Percentiles rank a stretch among this genome's conserved stretches.
Conservation (phyloP, 1,140 invertebrate genomes). For the Neodiprion fabricii region DNA sequence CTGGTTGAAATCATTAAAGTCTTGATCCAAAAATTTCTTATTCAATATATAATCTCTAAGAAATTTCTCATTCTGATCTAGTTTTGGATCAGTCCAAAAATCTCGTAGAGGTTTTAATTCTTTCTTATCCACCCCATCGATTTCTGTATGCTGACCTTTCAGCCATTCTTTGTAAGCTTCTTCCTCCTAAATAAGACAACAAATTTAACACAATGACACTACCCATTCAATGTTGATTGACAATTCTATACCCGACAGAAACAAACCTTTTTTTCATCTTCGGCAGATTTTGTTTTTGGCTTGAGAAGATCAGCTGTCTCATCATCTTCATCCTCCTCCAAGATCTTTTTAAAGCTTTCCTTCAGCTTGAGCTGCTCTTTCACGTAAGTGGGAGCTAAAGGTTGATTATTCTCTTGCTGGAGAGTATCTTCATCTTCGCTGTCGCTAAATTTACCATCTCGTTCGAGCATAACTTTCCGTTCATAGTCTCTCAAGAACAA, state of each 20-base stretch:
- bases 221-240: constrained; percentile 22
- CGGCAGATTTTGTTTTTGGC: constrained; percentile 67
- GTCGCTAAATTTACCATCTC: constrained; percentile 67
- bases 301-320: constrained; percentile 64
- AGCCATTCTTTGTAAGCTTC: constrained; percentile 83
- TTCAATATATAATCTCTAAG: constrained; percentile 92
- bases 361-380: constrained; percentile 76
- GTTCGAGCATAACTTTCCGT: constrained; percentile 76
- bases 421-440: constrained; percentile 58
- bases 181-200: constrained; percentile 59
- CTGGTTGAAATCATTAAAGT: constrained; percentile 67
- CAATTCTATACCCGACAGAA: neutral
- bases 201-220: constrained; percentile 21
- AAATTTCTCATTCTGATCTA: constrained; percentile 87
- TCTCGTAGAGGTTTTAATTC: constrained; percentile 79
- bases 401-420: constrained; percentile 28
- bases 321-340: constrained; percentile 60
- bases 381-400: constrained; percentile 65
- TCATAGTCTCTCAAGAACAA: constrained; percentile 83
- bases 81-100: constrained; percentile 83
- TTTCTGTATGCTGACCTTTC: constrained; percentile 74
- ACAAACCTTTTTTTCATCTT: constrained; percentile 62
- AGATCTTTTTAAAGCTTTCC: constrained; percentile 67
- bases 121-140: constrained; percentile 70
- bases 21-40: constrained; percentile 74